These are phyloP conservation scores for Amphibalanus amphitrite DNA, from an alignment of 1,140 invertebrate genomes.

Conservation along the genomic window DNA sequence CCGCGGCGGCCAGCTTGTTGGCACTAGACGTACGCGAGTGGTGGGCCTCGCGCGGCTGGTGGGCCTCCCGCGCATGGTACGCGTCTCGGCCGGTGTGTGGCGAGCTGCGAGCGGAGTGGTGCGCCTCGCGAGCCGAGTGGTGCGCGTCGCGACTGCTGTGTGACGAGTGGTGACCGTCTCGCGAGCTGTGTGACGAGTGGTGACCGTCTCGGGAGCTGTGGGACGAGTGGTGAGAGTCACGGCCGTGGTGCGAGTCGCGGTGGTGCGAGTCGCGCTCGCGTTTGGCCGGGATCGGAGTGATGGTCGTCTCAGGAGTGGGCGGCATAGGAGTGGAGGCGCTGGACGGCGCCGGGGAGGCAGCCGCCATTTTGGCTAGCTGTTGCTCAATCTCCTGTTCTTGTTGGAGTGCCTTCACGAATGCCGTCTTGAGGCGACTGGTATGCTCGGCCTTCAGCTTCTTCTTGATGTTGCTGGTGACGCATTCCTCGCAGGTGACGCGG, in stretches of 20 bases:
- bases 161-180: neutral
- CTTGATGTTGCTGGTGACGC: slow-evolving; percentile 95
- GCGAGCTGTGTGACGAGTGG: neutral
- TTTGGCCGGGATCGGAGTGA: neutral
- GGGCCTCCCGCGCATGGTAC: no score
- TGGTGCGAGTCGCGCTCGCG: neutral
- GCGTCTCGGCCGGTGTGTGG: neutral
- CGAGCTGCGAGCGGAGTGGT: neutral
- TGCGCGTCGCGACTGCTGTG: neutral
- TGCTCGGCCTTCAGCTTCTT: slow-evolving; percentile 94
- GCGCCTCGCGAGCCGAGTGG: no score
- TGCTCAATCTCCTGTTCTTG: slow-evolving; percentile 98
- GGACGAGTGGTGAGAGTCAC: neutral
- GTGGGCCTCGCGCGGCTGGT: neutral
- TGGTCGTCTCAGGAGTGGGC: slow-evolving; percentile 1
- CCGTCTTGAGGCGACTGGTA: slow-evolving; percentile 88
- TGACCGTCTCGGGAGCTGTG: neutral
- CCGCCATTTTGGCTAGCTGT: slow-evolving; percentile 48
- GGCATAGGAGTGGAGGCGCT: slow-evolving; percentile 11
- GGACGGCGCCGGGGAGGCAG: slow-evolving; percentile 26
- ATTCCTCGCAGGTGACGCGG: slow-evolving; percentile 95
- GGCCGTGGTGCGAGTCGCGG: neutral
- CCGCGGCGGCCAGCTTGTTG: neutral
- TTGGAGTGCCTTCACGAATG: slow-evolving; percentile 91
- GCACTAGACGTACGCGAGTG: neutral